phyloP scores from a whole-genome alignment of 2,113 vertebrate genomes.

The Sitta europaea region DNA sequence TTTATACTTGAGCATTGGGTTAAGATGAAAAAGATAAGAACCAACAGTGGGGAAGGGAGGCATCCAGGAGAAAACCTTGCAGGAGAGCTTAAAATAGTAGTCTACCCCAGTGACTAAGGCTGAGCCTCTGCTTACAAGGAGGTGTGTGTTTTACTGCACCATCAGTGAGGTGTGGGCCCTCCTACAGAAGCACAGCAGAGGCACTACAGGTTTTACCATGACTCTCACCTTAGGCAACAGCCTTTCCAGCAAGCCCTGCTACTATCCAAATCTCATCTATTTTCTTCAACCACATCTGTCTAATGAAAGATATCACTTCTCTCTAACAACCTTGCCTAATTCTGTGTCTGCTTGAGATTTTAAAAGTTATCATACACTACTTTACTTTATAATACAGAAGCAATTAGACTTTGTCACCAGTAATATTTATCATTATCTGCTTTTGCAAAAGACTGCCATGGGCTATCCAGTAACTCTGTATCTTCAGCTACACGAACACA shows the following conservation, averaged over 20 bases:
- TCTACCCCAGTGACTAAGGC: neutral
- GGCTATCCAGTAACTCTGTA: neutral
- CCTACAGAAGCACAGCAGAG: neutral
- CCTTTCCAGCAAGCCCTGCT: neutral
- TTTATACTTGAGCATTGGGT: neutral
- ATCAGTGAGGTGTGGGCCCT: neutral
- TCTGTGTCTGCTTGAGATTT: neutral
- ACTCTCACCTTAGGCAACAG: neutral
- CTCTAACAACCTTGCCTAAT: neutral
- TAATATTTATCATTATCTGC: neutral
- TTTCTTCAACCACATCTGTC: neutral
- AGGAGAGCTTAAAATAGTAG: neutral
- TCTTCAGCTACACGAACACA: neutral
- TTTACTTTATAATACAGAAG: constrained; percentile 22
- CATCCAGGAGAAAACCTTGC: neutral
- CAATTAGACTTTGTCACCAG: constrained; percentile 28
- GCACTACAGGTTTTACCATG: neutral
- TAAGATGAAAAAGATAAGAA: neutral
- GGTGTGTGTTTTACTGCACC: neutral
- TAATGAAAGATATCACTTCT: neutral
- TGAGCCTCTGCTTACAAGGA: neutral
- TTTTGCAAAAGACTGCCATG: neutral
- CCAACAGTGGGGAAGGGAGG: neutral
- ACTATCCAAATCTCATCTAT: neutral
- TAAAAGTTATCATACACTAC: neutral